Base-by-base conservation (phyloP, 92 coral and sea anemone genomes). In the Anthopleura xanthogrammica region DNA sequence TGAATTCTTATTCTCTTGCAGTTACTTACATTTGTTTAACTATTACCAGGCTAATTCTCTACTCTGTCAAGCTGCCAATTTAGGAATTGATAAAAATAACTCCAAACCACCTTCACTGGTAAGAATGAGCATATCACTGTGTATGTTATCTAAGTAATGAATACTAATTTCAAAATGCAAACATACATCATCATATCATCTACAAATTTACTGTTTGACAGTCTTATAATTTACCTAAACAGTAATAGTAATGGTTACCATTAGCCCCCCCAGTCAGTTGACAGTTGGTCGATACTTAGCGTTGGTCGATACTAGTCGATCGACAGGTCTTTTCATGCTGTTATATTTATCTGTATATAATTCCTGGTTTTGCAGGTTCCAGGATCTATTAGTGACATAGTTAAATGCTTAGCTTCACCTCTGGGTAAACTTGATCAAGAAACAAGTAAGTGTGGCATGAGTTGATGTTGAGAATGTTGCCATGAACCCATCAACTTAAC, bases 31-130 rank as follows among this genome's bases (percentile, higher is more conserved):
- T 79, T 19, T 60, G 55, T 60, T 46, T 29, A 29, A 60, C 40
- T 62, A 64, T 50, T 77, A 57, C 52, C 78, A 96, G 99, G 98
- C 95, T 20, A 95, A 92, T 76, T 96, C 99, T 16, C 77, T 96
- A 57, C 92, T 96, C n/a, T 94, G 94, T 81, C 98, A 93, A 83
- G 89, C 98, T 54, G 89, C 85, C 84, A 79, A 82, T 23, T 43
- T 94, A 83, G 99, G 94, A 77, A 70, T 77, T 48, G 76, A 70
- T 64, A 39, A 70, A 50, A 78, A 11, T 14, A 79, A 72, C 46
- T 24, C 84, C 46, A 83, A 83, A 73, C 55, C 77, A 7, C 3
- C 84, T 68, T 12, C 52, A n/a, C 29, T 48, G 77, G 84, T 81
- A 70, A 7, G 77, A 42, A 24, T 23, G 23, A 65, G 11, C 41